Evolutionary conservation across 2,888 invertebrate genomes (phyloP).

Genomic region (Invenusta paracnida): DNA sequence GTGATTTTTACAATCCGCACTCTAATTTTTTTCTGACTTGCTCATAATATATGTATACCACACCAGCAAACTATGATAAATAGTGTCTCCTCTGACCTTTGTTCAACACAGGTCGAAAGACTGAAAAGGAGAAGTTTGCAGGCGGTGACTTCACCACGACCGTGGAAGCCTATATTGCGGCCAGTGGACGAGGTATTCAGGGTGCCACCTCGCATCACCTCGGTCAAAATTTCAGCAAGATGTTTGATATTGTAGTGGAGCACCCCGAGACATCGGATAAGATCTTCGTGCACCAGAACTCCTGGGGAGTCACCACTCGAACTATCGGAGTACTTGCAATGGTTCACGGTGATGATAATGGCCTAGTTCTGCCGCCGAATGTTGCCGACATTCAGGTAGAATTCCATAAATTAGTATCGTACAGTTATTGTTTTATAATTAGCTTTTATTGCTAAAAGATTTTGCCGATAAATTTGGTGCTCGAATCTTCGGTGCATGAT

Average conservation of each 20-base stretch:
- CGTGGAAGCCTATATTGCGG: slow-evolving; percentile 87
- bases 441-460: no score
- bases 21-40: neutral
- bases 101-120: slow-evolving; percentile 71
- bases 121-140: slow-evolving; percentile 97
- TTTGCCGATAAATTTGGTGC: no score
- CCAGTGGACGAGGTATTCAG: slow-evolving; percentile 87
- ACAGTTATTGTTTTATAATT: no score
- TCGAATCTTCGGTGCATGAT: no score
- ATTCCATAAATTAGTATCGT: no score
- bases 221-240: slow-evolving; percentile 97
- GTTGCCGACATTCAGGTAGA: slow-evolving; percentile 78
- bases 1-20: no score
- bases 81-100: no score
- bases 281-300: slow-evolving; percentile 81
- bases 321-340: slow-evolving; percentile 76
- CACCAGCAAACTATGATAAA: neutral
- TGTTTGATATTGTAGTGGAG: slow-evolving; percentile 94
- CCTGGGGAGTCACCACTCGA: slow-evolving; percentile 94
- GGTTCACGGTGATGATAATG: slow-evolving; percentile 91
- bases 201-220: slow-evolving; percentile 94
- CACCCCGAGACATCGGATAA: slow-evolving; percentile 77
- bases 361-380: slow-evolving; percentile 86
- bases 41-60: neutral
- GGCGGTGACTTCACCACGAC: slow-evolving; percentile 95